Conservation (phyloP, 23 tunicate species). For the Halocynthia aurantium region DNA sequence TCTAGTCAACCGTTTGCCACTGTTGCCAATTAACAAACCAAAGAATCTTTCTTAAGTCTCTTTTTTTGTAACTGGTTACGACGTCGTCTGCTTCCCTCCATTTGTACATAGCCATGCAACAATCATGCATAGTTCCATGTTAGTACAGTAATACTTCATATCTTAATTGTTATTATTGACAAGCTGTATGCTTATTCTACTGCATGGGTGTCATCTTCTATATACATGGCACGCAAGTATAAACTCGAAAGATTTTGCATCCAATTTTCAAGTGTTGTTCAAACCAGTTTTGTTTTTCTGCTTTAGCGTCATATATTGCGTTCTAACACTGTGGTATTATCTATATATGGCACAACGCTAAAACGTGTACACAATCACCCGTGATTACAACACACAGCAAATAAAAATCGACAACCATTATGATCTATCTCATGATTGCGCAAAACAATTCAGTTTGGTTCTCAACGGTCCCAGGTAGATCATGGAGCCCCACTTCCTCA, state of each 20-base stretch:
- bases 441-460: too few relatives aligned
- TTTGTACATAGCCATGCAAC: neutral
- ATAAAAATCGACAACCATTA: too few relatives aligned
- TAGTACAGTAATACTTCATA: too few relatives aligned
- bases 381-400: too few relatives aligned
- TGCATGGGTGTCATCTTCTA: neutral
- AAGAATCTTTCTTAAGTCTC: neutral
- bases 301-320: conserved; percentile 15
- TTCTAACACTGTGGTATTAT: conserved; percentile 25
- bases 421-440: too few relatives aligned
- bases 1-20: neutral
- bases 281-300: neutral
- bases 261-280: neutral
- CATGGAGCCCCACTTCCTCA: too few relatives aligned
- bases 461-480: too few relatives aligned
- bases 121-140: neutral
- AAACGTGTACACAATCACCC: too few relatives aligned
- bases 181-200: neutral
- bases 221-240: neutral
- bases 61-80: neutral
- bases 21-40: conserved; percentile 8
- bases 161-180: too few relatives aligned
- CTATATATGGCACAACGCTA: neutral
- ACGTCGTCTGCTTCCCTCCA: neutral
- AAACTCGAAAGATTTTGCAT: neutral